Evolutionary conservation across 2,113 vertebrate species (phyloP), one percentile per base, ranked within the genome.

Genomic region (Callorhinus ursinus): DNA sequence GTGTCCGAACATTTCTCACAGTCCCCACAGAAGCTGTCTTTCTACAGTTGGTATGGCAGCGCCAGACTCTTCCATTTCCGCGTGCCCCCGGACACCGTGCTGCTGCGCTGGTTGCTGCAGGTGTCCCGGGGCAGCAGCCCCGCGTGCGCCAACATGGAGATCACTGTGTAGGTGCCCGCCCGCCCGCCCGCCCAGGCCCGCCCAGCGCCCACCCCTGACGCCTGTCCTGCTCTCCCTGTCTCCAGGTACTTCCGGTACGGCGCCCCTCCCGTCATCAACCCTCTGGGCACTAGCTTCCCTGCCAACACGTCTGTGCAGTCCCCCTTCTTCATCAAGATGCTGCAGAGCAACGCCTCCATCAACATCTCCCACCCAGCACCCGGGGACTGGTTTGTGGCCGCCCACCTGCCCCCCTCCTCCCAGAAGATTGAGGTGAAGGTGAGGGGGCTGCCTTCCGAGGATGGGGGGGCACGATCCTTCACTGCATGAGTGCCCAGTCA

Each of bases 401-500:
- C 99, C 31, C 99, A 99, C 94, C 98, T 99, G 88, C 99, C 99
- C 0, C 98, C 99, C 87, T 99, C 99, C 7, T 99, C 99, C 1
- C 99, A 99, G 26, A 99, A 99, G 98, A 99, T 99, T 13, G 98
- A 99, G 96, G 99, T 99, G 89, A 99, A 99, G 99, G 99, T 99
- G 92, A 98, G 98, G 36, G 72, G 42, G 21, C 53, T 49, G n/a
- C 49, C 33, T 7, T 36, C 42, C 18, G 6, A 13, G 57, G 71
- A 10, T 26, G 33, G 22, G 24, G 80, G 67, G 59, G 26, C 39
- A 77, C 51, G 82, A 14, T 7, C 83, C 39, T 21, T 18, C 21
- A 0, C 39, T 46, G 28, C 7, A 15, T 3, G 11, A 59, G 39
- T 11, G 42, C 16, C 22, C 1, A 1, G 36, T 51, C 28, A 7